Evolutionary conservation across 2,797 vertebrate genomes (phyloP), one percentile per base, ranked within the genome.

Genomic region (Agapornis canus): DNA sequence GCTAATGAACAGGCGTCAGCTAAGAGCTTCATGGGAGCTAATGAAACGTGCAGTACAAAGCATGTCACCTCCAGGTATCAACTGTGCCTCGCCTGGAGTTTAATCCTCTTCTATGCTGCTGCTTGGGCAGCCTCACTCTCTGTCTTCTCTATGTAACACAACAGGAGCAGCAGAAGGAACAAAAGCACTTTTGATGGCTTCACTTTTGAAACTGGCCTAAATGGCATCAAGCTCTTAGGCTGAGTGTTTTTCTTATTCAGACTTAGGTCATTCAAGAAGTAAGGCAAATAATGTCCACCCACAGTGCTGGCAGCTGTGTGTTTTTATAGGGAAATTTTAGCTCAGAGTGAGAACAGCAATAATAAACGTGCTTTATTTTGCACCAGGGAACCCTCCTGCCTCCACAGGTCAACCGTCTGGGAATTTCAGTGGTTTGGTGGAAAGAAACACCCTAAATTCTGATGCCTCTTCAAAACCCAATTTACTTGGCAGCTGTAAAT

Each of bases 1-100:
- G 73, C 89, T 97, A 89, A 96, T 79, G 87, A 91, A 79, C 76
- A 86, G 89, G 87, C 37, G 0, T 54, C 89, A 79, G 92, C 29
- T 5, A 63, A 20, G 19, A 31, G 78, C 63, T 76, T 90, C 48
- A 64, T 60, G 82, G 87, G 85, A 96, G 91, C 83, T 96, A 95
- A 94, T 92, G 94, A 90, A 91, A 96, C 49, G 82, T 89, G 88
- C 70, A 47, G 63, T 29, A 60, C 85, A 64, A 90, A 89, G 48
- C 11, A 5, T 19, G 51, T 63, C 95, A 95, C 90, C 92, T 84
- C 93, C 94, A 96, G 95, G 93, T 96, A 95, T 47, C 11, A 4
- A n/a, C 73, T 45, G 56, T 49, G 86, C 85, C 73, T 0, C 63
- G 77, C 93, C 75, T 47, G 48, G 88, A 70, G 83, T 48, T 90